These are phyloP conservation scores for Mystacides longicornis DNA, from an alignment of 2,888 invertebrate species.

Conservation along the genomic window DNA sequence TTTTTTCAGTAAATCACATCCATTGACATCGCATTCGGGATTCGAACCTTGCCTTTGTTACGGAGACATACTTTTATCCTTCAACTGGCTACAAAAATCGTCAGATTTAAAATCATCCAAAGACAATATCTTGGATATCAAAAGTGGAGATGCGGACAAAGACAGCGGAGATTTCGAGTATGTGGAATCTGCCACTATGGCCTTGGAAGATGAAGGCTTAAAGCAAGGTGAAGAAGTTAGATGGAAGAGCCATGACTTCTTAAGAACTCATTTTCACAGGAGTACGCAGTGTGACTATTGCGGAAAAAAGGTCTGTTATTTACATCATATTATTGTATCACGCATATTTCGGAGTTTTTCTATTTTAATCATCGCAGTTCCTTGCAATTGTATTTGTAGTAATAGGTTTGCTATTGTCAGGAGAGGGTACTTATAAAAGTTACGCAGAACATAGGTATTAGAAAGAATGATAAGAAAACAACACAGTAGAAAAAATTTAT, in stretches of 20 bases:
- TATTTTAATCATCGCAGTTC: too few relatives aligned
- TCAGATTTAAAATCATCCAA: neutral
- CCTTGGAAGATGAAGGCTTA: constrained; percentile 10
- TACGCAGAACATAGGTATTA: too few relatives aligned
- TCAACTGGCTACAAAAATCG: constrained; percentile 54
- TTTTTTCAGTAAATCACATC: constrained; percentile 55
- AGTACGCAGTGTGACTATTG: constrained; percentile 91
- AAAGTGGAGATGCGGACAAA: constrained; percentile 6
- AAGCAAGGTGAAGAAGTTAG: constrained; percentile 27
- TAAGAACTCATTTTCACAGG: constrained; percentile 80
- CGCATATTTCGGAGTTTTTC: too few relatives aligned
- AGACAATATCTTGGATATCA: constrained; percentile 7
- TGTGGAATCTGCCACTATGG: constrained; percentile 11
- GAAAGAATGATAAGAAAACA: too few relatives aligned
- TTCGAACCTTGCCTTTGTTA: constrained; percentile 88
- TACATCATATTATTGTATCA: too few relatives aligned
- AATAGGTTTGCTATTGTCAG: too few relatives aligned
- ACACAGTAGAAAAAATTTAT: too few relatives aligned
- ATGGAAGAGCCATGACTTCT: constrained; percentile 63
- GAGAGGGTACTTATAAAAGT: too few relatives aligned
- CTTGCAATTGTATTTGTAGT: too few relatives aligned
- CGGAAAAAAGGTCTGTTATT: constrained; percentile 83
- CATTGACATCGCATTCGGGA: constrained; percentile 68
- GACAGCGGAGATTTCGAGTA: constrained; percentile 10
- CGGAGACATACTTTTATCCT: constrained; percentile 83